phyloP scores from a whole-genome alignment of 1,140 invertebrate species.

The Teleogryllus occipitalis region DNA sequence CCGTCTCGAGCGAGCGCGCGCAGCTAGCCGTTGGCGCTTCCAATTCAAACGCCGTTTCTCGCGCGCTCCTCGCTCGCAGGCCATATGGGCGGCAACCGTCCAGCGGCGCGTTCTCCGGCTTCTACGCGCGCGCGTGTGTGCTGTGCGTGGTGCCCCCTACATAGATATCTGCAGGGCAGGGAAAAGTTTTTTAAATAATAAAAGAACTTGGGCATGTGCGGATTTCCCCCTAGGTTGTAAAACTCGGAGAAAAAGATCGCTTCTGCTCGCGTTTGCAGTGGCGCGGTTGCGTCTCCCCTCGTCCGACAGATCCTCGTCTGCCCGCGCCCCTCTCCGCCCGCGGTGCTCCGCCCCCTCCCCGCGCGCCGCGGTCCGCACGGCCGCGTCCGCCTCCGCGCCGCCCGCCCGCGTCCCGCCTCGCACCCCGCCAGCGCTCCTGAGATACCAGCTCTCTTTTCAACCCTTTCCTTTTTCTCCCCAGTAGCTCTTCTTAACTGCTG shows the following conservation, averaged over 20 bases:
- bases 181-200: not conserved
- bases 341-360: too few relatives aligned
- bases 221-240: not conserved
- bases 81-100: not conserved
- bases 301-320: too few relatives aligned
- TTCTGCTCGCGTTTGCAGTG: not conserved
- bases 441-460: conserved; percentile 21
- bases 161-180: not conserved
- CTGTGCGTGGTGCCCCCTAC: not conserved
- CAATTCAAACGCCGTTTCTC: not conserved
- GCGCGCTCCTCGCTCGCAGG: not conserved
- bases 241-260: conserved; percentile 3
- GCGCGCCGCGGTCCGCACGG: too few relatives aligned
- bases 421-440: conserved; percentile 9
- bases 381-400: too few relatives aligned
- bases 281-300: not conserved
- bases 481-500: conserved; percentile 18
- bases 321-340: too few relatives aligned
- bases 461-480: conserved; percentile 23
- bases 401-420: conserved; percentile 4
- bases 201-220: not conserved
- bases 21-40: not conserved
- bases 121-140: not conserved
- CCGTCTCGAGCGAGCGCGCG: not conserved
- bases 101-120: not conserved